Conservation (phyloP, 2,888 invertebrate species). For the Platerodrilus igneus region DNA sequence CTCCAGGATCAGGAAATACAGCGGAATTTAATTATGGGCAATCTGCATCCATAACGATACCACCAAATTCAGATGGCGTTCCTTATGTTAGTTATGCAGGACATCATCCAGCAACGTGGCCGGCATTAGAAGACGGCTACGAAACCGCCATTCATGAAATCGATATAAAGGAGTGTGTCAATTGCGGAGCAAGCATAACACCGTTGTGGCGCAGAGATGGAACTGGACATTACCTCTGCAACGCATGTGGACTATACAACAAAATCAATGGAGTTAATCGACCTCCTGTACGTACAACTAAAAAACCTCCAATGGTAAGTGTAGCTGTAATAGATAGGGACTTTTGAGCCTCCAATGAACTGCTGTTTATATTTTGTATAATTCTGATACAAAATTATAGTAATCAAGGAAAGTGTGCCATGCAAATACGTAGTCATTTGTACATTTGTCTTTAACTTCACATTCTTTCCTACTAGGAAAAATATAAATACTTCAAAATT, state of each 20-base stretch:
- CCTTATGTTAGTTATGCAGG: slow-evolving; percentile 14
- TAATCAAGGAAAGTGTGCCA: no score
- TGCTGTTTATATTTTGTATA: no score
- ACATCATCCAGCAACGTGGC: slow-evolving; percentile 9
- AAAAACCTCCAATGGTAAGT: slow-evolving; percentile 59
- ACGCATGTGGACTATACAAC: slow-evolving; percentile 67
- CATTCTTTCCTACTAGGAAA: no score
- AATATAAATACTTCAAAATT: no score
- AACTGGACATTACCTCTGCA: slow-evolving; percentile 82
- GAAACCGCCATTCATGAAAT: slow-evolving; percentile 45
- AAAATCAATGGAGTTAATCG: slow-evolving; percentile 69
- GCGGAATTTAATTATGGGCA: slow-evolving; percentile 16
- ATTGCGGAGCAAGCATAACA: slow-evolving; percentile 63
- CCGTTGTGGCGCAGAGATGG: slow-evolving; percentile 84
- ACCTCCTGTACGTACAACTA: slow-evolving; percentile 65
- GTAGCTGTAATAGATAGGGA: slow-evolving; percentile 19
- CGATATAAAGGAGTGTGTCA: slow-evolving; percentile 69
- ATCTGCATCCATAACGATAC: slow-evolving; percentile 15
- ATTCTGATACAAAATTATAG: no score
- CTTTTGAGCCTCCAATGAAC: no score
- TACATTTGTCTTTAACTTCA: no score
- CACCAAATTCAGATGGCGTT: slow-evolving; percentile 13
- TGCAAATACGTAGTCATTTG: no score
- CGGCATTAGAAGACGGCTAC: slow-evolving; percentile 24
- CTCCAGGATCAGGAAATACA: slow-evolving; percentile 20